Evolutionary conservation across 1,140 invertebrate genomes (phyloP).

Genomic region (Alviniconcha marisindica): DNA sequence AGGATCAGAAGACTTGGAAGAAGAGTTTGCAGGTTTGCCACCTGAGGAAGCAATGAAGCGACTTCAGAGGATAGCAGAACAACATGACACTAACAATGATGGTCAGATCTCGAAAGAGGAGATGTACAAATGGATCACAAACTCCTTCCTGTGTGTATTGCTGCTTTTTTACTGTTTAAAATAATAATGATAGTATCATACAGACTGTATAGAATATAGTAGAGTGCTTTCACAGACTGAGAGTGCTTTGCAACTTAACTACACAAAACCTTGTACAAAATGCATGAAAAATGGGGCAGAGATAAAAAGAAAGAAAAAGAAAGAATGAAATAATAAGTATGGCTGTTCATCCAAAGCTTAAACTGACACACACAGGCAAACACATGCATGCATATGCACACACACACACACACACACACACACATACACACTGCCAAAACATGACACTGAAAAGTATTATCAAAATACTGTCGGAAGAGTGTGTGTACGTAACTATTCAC

Average conservation of each 20-base stretch:
- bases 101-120: constrained; percentile 89
- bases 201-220: background rate
- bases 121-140: constrained; percentile 93
- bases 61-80: constrained; percentile 86
- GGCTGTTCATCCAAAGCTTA: no score
- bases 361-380: background rate
- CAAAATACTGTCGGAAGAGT: no score
- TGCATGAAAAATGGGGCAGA: no score
- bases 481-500: no score
- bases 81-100: constrained; percentile 92
- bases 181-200: background rate
- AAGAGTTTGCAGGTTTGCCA: no score
- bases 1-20: no score
- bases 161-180: background rate
- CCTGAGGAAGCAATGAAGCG: constrained; percentile 89
- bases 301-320: no score
- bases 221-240: background rate
- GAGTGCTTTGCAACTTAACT: background rate
- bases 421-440: no score
- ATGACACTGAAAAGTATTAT: no score
- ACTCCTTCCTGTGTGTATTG: constrained; percentile 89
- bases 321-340: no score
- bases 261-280: no score
- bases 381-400: constrained; percentile 4
- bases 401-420: constrained; percentile 1